Evolutionary conservation across 2,888 invertebrate genomes (phyloP).

Genomic region (Steinernema carpocapsae): DNA sequence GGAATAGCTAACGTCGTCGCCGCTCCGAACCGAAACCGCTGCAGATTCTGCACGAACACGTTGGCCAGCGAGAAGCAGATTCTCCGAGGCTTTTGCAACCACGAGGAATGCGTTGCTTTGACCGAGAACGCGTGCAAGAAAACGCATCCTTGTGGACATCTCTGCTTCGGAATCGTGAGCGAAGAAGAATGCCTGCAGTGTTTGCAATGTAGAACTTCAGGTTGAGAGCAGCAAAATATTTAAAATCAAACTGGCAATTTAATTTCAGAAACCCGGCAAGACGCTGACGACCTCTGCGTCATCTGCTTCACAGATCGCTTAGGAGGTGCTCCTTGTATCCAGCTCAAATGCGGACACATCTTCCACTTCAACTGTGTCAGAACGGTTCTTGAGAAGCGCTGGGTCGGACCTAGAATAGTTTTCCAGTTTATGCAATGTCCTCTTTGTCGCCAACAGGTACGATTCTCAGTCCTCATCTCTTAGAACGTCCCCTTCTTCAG

Average conservation of each 20-base stretch:
- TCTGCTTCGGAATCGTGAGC: slow-evolving; percentile 88
- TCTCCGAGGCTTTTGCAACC: slow-evolving; percentile 86
- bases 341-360: slow-evolving; percentile 91
- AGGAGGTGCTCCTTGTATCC: slow-evolving; percentile 88
- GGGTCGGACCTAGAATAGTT: slow-evolving; percentile 93
- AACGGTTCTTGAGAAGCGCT: slow-evolving; percentile 75
- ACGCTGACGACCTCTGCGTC: slow-evolving; percentile 99
- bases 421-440: slow-evolving; percentile 95
- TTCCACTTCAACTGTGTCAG: slow-evolving; percentile 85
- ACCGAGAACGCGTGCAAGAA: slow-evolving; percentile 81
- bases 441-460: slow-evolving; percentile 80
- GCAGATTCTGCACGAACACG: slow-evolving; percentile 46
- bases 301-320: slow-evolving; percentile 96
- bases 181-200: slow-evolving; percentile 87
- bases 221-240: too few species aligned
- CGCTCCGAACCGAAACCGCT: slow-evolving; percentile 11
- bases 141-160: slow-evolving; percentile 84
- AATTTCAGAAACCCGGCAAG: slow-evolving; percentile 80
- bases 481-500: slow-evolving; percentile 41
- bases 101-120: slow-evolving; percentile 89
- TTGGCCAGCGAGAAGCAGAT: slow-evolving; percentile 34
- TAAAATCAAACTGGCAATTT: too few species aligned
- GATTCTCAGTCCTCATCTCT: too few species aligned
- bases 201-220: slow-evolving; percentile 77
- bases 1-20: background rate